Percentiles rank a stretch among this genome's conserved stretches.
phyloP scores from a whole-genome alignment of 2,888 invertebrate species.

The Erebia epiphron region DNA sequence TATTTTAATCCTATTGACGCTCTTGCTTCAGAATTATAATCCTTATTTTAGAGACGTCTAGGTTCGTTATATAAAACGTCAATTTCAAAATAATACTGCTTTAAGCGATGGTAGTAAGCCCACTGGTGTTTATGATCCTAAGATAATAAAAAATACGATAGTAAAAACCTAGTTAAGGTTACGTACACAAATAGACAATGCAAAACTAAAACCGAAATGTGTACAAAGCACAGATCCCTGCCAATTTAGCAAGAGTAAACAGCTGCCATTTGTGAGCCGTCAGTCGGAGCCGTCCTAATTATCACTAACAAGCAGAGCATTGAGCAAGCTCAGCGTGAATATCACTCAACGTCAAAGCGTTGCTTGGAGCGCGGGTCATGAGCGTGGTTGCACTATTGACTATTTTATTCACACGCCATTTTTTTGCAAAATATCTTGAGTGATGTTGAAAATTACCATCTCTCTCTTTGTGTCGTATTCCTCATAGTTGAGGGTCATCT shows the following conservation, averaged over 20 bases:
- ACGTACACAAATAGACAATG: background rate
- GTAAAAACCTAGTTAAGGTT: background rate
- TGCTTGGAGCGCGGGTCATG: background rate
- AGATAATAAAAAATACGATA: background rate
- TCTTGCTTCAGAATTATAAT: too few species aligned
- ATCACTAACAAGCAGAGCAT: conserved; percentile 34
- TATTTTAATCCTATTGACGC: too few species aligned
- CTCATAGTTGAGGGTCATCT: too few species aligned
- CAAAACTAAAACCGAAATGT: background rate
- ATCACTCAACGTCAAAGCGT: conserved; percentile 21
- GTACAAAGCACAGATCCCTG: background rate
- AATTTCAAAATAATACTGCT: too few species aligned
- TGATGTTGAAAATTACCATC: too few species aligned
- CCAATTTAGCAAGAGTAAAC: conserved; percentile 18
- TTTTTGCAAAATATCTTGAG: background rate
- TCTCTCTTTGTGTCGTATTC: too few species aligned
- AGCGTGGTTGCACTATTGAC: background rate
- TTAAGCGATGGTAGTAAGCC: too few species aligned
- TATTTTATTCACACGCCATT: background rate
- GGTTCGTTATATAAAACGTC: too few species aligned
- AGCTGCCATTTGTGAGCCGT: conserved; percentile 33
- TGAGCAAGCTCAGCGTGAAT: conserved; percentile 36
- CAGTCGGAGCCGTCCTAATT: conserved; percentile 35
- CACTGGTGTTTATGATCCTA: too few species aligned
- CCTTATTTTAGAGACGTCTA: too few species aligned